Percentiles rank a stretch among this genome's conserved stretches.
These are phyloP conservation scores for Catalaphyllia jardinei DNA, from an alignment of 64 coral and sea anemone genomes.

Conservation along the genomic window DNA sequence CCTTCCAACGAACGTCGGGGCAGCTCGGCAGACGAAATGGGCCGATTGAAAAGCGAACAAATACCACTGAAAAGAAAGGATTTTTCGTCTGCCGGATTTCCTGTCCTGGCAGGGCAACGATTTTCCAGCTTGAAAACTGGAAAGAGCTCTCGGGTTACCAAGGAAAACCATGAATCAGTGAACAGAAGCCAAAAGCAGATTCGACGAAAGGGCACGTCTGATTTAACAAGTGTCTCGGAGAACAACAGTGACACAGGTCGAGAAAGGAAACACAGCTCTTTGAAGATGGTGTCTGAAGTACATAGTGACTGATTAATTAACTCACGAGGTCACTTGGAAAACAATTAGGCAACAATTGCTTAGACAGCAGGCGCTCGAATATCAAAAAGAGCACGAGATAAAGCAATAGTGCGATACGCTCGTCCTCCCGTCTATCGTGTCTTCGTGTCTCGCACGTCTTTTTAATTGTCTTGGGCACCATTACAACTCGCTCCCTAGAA, in stretches of 20 bases:
- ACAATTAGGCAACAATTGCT: no score
- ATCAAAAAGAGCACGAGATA: no score
- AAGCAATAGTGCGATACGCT: no score
- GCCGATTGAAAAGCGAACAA: not conserved
- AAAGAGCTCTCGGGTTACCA: not conserved
- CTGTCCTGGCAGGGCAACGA: not conserved
- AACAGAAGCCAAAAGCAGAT: not conserved
- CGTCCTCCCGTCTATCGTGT: no score
- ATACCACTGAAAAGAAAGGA: not conserved
- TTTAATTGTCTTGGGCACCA: no score
- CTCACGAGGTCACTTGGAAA: no score
- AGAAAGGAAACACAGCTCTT: not conserved
- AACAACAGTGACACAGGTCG: not conserved
- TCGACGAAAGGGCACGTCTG: not conserved
- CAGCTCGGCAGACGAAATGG: not conserved
- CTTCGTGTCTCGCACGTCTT: no score
- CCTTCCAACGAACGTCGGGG: not conserved
- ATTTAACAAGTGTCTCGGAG: not conserved
- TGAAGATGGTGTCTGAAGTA: not conserved
- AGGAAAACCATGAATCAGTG: not conserved
- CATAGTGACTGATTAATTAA: no score
- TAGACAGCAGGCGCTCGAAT: no score
- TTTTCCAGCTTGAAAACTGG: not conserved
- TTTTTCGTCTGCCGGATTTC: conserved; percentile 1
- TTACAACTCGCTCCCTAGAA: no score